phyloP scores from a whole-genome alignment of 2,888 invertebrate species.

The Lymantria dispar region DNA sequence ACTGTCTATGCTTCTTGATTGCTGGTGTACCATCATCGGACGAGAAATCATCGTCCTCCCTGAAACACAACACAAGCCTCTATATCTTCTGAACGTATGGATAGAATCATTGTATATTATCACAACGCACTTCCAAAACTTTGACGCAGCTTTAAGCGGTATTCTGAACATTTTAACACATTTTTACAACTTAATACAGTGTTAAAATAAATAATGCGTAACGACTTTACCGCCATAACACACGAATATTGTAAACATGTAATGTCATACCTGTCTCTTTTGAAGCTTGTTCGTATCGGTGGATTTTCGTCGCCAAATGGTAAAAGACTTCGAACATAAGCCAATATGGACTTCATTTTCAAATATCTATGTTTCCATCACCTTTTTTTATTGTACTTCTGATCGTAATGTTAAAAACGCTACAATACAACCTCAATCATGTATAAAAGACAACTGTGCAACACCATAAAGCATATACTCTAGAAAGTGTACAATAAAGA shows the following conservation, averaged over 20 bases:
- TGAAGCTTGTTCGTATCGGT: slow-evolving; percentile 55
- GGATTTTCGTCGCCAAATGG: slow-evolving; percentile 62
- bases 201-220: slow-evolving; percentile 9
- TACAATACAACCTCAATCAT: slow-evolving; percentile 25
- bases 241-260: slow-evolving; percentile 71
- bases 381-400: slow-evolving; percentile 37
- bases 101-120: neutral
- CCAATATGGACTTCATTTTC: slow-evolving; percentile 73
- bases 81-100: slow-evolving; percentile 1
- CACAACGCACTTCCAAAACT: slow-evolving; percentile 66
- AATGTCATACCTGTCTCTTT: slow-evolving; percentile 78
- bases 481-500: neutral
- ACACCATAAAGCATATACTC: slow-evolving; percentile 16
- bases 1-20: slow-evolving; percentile 61
- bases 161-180: slow-evolving; percentile 67
- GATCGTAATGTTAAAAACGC: slow-evolving; percentile 35
- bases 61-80: slow-evolving; percentile 45
- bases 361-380: slow-evolving; percentile 61
- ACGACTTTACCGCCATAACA: slow-evolving; percentile 76
- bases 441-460: slow-evolving; percentile 39
- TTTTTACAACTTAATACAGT: slow-evolving; percentile 24
- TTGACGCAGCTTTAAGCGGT: slow-evolving; percentile 60
- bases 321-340: slow-evolving; percentile 67
- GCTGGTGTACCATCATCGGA: slow-evolving; percentile 68
- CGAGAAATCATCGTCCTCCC: slow-evolving; percentile 64